These are phyloP conservation scores for Antennarius striatus DNA, from an alignment of 2,113 vertebrate species.

Conservation along the genomic window DNA sequence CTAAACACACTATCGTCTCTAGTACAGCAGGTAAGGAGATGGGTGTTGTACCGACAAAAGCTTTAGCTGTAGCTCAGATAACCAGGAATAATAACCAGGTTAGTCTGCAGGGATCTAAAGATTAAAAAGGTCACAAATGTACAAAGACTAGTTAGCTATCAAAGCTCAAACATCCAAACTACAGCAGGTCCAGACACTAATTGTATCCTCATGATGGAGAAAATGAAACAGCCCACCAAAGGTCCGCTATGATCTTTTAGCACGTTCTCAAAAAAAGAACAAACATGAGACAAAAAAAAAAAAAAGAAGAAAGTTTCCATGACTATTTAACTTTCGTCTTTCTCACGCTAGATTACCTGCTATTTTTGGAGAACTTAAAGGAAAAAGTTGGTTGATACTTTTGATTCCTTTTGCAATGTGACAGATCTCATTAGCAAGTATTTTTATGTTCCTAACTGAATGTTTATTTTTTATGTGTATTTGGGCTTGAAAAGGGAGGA, in stretches of 20 bases:
- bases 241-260: conserved; percentile 30
- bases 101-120: conserved; percentile 34
- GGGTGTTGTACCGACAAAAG: conserved; percentile 9
- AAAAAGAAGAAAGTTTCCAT: conserved; percentile 6
- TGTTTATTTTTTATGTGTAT: conserved; percentile 71
- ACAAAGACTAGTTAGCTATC: conserved; percentile 32
- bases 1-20: neutral
- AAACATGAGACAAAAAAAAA: conserved; percentile 14
- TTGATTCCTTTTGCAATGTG: conserved; percentile 50
- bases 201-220: conserved; percentile 6
- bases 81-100: conserved; percentile 54
- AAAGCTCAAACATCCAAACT: conserved; percentile 22
- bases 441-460: conserved; percentile 70
- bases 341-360: conserved; percentile 52
- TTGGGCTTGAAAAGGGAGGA: conserved; percentile 50
- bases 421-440: conserved; percentile 53
- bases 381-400: conserved; percentile 33
- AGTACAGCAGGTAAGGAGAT: conserved; percentile 21
- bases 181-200: conserved; percentile 34
- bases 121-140: conserved; percentile 43
- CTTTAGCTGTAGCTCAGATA: conserved; percentile 45
- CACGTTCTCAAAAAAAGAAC: conserved; percentile 21
- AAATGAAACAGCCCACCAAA: conserved; percentile 41
- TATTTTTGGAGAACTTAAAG: conserved; percentile 40
- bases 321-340: conserved; percentile 13